Conservation (phyloP, 2,113 vertebrate species). For the Cyanoramphus novaezelandiae region DNA sequence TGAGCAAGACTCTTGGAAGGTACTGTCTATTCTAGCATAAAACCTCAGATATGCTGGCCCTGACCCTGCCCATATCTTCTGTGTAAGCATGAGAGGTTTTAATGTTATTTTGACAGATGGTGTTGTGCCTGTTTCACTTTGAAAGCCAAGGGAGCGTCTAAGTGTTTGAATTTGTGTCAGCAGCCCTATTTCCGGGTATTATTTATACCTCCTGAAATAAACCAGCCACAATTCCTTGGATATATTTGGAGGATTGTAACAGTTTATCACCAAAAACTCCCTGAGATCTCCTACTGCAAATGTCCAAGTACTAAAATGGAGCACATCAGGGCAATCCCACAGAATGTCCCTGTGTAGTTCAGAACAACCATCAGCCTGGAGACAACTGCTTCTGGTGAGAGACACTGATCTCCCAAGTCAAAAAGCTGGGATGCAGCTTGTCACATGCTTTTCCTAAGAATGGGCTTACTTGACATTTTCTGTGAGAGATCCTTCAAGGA, state of each 20-base stretch:
- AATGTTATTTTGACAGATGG: background rate
- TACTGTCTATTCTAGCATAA: background rate
- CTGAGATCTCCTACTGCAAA: background rate
- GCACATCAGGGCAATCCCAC: background rate
- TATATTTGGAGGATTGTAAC: background rate
- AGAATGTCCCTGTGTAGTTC: background rate
- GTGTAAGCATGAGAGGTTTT: background rate
- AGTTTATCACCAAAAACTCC: background rate
- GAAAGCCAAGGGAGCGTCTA: background rate
- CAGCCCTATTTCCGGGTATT: background rate
- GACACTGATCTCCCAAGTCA: background rate
- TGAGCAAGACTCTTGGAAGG: background rate
- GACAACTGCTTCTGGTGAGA: background rate
- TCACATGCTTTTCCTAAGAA: background rate
- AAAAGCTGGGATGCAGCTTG: background rate
- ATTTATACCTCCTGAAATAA: conserved; percentile 22
- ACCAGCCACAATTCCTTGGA: background rate
- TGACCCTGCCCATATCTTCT: background rate
- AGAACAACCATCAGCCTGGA: background rate
- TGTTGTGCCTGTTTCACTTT: background rate
- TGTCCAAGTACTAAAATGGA: background rate
- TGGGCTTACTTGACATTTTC: background rate
- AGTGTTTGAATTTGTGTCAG: conserved; percentile 12
- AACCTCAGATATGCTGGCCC: background rate
- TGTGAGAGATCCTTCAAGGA: background rate